A percentile compares a stretch with the other conserved stretches of the same genome.
Evolutionary conservation across 1,140 invertebrate genomes (phyloP).

Genomic region (Thalassaphorura encarpata): DNA sequence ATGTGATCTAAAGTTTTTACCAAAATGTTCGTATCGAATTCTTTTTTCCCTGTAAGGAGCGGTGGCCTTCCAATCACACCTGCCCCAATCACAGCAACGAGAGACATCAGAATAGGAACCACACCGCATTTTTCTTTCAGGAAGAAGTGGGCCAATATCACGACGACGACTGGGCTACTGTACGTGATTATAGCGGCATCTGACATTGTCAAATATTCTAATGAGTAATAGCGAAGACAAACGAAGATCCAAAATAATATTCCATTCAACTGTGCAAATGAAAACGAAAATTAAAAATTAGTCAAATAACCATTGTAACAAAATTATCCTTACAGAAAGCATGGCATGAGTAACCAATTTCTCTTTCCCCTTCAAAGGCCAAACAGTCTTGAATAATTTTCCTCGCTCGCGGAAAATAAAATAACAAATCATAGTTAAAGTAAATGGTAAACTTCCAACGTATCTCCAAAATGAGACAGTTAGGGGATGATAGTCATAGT

Average conservation of each 20-base stretch:
- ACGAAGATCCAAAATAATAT: conserved; percentile 5
- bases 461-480: not conserved
- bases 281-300: not conserved
- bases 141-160: conserved; percentile 13
- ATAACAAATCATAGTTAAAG: not conserved
- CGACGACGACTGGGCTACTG: conserved; percentile 12
- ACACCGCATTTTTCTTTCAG: conserved; percentile 7
- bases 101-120: conserved; percentile 4
- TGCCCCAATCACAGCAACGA: conserved; percentile 7
- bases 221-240: conserved; percentile 15
- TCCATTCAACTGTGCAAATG: conserved; percentile 3
- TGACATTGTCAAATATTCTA: conserved; percentile 5
- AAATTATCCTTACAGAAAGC: conserved; percentile 9
- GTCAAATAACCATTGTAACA: not conserved
- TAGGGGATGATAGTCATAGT: not conserved
- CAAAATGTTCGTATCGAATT: conserved; percentile 5
- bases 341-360: conserved; percentile 11
- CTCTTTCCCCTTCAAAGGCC: conserved; percentile 8
- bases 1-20: too few relatives aligned
- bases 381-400: conserved; percentile 9
- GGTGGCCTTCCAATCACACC: conserved; percentile 13
- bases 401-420: conserved; percentile 6
- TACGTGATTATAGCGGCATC: conserved; percentile 13
- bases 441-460: not conserved
- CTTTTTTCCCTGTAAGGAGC: conserved; percentile 12